These are phyloP conservation scores for Echiichthys vipera DNA, from an alignment of 2,797 vertebrate species.

Conservation along the genomic window DNA sequence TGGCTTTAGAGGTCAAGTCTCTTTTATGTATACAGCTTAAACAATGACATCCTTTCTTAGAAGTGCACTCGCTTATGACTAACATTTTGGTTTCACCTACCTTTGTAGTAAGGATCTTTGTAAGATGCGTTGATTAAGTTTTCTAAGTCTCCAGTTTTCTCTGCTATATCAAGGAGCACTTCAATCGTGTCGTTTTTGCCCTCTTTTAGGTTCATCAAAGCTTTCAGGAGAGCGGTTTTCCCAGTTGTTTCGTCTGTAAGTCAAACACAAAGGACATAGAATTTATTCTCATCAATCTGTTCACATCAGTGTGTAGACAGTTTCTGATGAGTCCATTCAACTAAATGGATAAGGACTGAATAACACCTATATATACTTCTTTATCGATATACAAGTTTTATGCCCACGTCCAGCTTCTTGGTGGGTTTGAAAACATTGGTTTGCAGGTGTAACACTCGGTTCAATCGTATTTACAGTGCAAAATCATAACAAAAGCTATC, in stretches of 20 bases:
- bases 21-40: too few relatives aligned
- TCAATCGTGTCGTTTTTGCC: slow-evolving; percentile 89
- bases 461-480: too few relatives aligned
- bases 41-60: too few relatives aligned
- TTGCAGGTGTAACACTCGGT: too few relatives aligned
- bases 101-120: slow-evolving; percentile 59
- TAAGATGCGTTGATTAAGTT: slow-evolving; percentile 64
- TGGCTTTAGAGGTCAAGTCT: background rate
- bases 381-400: background rate
- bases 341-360: background rate
- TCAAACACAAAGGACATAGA: background rate
- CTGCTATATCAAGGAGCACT: slow-evolving; percentile 88
- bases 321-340: background rate
- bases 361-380: background rate
- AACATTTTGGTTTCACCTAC: slow-evolving; percentile 40
- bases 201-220: slow-evolving; percentile 89
- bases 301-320: background rate
- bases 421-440: too few relatives aligned
- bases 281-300: background rate
- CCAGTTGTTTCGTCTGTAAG: slow-evolving; percentile 86
- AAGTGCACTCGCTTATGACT: background rate
- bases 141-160: slow-evolving; percentile 83
- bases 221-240: slow-evolving; percentile 92
- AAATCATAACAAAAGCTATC: too few relatives aligned
- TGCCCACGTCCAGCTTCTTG: background rate